Evolutionary conservation across 2,888 invertebrate species (phyloP), one percentile per base, ranked within the genome.

Genomic region (Ectemnius lituratus): DNA sequence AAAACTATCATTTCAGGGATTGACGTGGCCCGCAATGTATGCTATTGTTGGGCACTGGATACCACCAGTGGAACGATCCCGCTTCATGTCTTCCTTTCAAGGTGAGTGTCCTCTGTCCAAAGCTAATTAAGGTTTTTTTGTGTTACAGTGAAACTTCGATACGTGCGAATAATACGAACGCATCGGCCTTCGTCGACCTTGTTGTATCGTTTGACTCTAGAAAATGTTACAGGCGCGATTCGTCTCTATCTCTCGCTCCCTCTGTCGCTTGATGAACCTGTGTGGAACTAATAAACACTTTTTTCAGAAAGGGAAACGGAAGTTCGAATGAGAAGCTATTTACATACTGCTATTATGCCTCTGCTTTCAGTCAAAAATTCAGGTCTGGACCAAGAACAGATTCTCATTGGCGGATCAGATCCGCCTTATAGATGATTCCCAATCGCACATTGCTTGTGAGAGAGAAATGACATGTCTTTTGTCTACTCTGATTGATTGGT

Each of bases 1-100:
- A 16, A 70, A 58, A 20, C 16, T 6, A 60, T 67, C 28, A 60
- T n/a, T 69, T 67, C 79, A 93, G 93, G 95, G 95, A 37, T 88
- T 95, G 69, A 95, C 95, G 13, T 95, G 95, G 95, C 95, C 95
- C 14, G 95, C 95, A 0, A 95, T 95, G 95, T 95, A 95, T 86
- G 94, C 95, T 0, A 91, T 95, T 71, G 95, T 95, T 37, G 95
- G 94, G 3, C 93, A 93, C 82, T 95, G 95, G 95, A 95, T 95
- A 76, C 95, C 95, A 8, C 92, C 94, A n/a, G 92, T 93, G 6
- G 95, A 95, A 88, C 92, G 95, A 65, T 94, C 94, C 66, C 92
- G 95, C 69, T 95, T 95, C 87, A 95, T 95, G 95, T 95, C 95
- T 60, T 94, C 94, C 86, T 95, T 95, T 89, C 94, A 95, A 94